Evolutionary conservation across 92 coral and sea anemone genomes (phyloP), one percentile per base, ranked within the genome.

Genomic region (Zoanthus sociatus): DNA sequence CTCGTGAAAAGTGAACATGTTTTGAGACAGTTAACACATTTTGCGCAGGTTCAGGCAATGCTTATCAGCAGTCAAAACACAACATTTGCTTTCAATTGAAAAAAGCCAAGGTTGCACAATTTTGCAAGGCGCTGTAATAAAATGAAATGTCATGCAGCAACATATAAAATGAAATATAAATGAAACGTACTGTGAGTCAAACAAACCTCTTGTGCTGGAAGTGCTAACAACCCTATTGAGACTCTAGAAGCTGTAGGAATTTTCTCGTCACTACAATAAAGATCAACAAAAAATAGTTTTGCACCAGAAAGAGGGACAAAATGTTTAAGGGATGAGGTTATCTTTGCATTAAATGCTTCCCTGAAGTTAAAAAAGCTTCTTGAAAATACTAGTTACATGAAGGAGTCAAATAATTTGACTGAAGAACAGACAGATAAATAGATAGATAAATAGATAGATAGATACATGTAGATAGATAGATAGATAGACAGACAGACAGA

Each of bases 11-110:
- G 74, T 70, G 45, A 70, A 70, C 46, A 70, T 70, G 74, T 30
- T 70, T 70, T 70, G 74, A 70, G 74, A 70, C 74, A 70, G 74
- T 70, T 70, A 70, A 70, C 74, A 70, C 74, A 70, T 70, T 70
- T 70, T 70, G 74, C 74, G 74, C 74, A 70, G 74, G 74, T 70
- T 70, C 74, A 60, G 68, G 68, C 68, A 60, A 60, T 60, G 68
- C 68, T 60, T 60, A 60, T 60, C 68, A 60, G 68, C 68, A 60
- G 68, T 60, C 68, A 60, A 60, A 60, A 60, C 68, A 60, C 68
- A 60, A 60, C 68, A 60, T 60, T 60, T 60, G 68, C 68, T 60
- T 60, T 60, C 68, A 60, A 60, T 60, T 60, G 26, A 60, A 60
- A 60, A 14, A 60, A 60, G 68, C 68, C 68, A 60, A 60, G 68